These are phyloP conservation scores for Burhinus bistriatus DNA, from an alignment of 2,113 vertebrate genomes.

Conservation along the genomic window DNA sequence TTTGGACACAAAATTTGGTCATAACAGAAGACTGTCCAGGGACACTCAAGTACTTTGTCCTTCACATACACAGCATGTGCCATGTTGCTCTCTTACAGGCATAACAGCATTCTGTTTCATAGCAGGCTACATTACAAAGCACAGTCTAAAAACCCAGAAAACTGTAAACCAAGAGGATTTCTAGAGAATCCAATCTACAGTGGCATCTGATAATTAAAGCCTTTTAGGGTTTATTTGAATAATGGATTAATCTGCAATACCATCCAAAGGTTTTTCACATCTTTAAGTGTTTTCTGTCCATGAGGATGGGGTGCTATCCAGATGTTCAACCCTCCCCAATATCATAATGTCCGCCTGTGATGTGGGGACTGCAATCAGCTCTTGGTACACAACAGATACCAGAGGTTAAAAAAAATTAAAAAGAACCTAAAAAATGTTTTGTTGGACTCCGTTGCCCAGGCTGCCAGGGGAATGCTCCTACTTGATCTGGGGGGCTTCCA, in stretches of 20 bases:
- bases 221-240: slow-evolving; percentile 46
- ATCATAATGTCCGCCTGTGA: slow-evolving; percentile 48
- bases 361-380: slow-evolving; percentile 72
- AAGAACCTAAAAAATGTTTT: slow-evolving; percentile 83
- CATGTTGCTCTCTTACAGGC: not conserved
- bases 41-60: not conserved
- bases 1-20: slow-evolving; percentile 18
- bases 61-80: not conserved
- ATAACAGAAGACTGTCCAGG: not conserved
- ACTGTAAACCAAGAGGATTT: slow-evolving; percentile 16
- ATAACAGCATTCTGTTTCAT: not conserved
- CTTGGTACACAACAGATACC: slow-evolving; percentile 75
- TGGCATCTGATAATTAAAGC: slow-evolving; percentile 41
- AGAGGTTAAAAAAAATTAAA: slow-evolving; percentile 80
- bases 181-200: slow-evolving; percentile 24
- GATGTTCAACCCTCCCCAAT: slow-evolving; percentile 34
- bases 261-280: slow-evolving; percentile 46
- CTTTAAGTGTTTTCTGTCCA: slow-evolving; percentile 50
- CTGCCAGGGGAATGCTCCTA: slow-evolving; percentile 78
- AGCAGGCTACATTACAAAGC: slow-evolving; percentile 29
- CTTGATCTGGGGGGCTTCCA: slow-evolving; percentile 74
- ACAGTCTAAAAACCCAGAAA: not conserved
- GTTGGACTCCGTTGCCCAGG: slow-evolving; percentile 84
- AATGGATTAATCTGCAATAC: slow-evolving; percentile 37
- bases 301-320: slow-evolving; percentile 45